These are phyloP conservation scores for Sturnus vulgaris DNA, from an alignment of 2,113 vertebrate genomes.

Conservation along the genomic window DNA sequence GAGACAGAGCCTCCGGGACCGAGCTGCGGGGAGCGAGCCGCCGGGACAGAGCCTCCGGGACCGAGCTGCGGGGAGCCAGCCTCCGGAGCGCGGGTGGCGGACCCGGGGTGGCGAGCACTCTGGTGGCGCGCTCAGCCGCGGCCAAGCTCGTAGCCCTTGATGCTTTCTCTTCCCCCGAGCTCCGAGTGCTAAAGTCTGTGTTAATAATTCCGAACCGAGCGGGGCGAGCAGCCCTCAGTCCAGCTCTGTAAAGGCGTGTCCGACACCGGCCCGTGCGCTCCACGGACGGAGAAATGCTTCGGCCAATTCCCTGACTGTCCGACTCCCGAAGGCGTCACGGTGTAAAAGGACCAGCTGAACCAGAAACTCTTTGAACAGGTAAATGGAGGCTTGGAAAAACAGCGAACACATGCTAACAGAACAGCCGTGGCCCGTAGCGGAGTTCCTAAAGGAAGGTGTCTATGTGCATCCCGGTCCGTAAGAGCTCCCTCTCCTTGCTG, in stretches of 20 bases:
- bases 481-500: not conserved
- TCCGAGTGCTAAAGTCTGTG: not conserved
- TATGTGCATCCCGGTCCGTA: accelerated
- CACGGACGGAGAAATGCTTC: accelerated
- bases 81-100: not conserved
- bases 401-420: too few species aligned
- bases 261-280: accelerated
- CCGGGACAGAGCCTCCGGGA: not conserved
- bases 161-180: too few species aligned
- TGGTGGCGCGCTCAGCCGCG: not conserved
- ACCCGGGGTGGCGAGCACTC: accelerated
- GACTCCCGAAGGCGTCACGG: accelerated
- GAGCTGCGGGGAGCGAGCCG: too few species aligned
- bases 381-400: not conserved
- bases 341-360: not conserved
- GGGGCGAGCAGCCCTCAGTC: not conserved
- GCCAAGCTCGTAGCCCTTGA: accelerated
- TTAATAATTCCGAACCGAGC: not conserved
- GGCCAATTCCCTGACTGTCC: accelerated
- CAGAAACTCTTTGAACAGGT: not conserved
- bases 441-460: not conserved
- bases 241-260: not conserved
- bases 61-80: not conserved
- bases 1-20: not conserved
- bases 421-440: accelerated